Percentiles rank a stretch among this genome's conserved stretches.
phyloP scores from a whole-genome alignment of 1,140 invertebrate genomes.

The Drosophila navojoa region DNA sequence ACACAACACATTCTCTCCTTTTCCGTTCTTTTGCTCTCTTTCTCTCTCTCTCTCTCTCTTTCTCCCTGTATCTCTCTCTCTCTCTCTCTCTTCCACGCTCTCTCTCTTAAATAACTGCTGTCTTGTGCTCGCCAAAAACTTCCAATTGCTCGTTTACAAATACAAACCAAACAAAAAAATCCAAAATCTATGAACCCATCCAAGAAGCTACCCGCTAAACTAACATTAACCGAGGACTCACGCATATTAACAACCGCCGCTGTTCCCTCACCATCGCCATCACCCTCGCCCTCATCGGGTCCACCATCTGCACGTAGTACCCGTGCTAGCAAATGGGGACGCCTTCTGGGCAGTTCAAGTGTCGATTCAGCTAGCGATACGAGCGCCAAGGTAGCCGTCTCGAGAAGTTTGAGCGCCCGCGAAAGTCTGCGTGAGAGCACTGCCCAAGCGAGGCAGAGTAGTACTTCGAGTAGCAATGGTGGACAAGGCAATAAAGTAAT shows the following conservation, averaged over 20 bases:
- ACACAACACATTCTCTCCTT: slow-evolving; percentile 13
- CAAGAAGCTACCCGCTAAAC: slow-evolving; percentile 84
- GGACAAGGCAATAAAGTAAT: slow-evolving; percentile 88
- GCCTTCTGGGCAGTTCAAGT: slow-evolving; percentile 90
- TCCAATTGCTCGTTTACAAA: slow-evolving; percentile 12
- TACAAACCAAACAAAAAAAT: slow-evolving; percentile 31
- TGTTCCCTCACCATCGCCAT: slow-evolving; percentile 86
- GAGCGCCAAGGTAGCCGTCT: slow-evolving; percentile 86
- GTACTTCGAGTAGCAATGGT: slow-evolving; percentile 85
- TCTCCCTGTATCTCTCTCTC: slow-evolving; percentile 38
- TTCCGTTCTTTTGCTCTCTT: slow-evolving; percentile 33
- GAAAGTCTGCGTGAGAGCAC: slow-evolving; percentile 86
- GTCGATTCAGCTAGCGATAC: slow-evolving; percentile 86
- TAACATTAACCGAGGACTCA: slow-evolving; percentile 84
- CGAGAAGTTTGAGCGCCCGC: slow-evolving; percentile 88
- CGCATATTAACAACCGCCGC: slow-evolving; percentile 84
- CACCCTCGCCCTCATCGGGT: slow-evolving; percentile 85
- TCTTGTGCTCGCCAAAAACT: slow-evolving; percentile 22
- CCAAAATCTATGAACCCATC: slow-evolving; percentile 56
- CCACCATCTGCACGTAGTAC: slow-evolving; percentile 84
- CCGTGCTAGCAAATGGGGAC: slow-evolving; percentile 90
- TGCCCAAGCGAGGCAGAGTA: slow-evolving; percentile 84
- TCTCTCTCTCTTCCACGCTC: slow-evolving; percentile 38
- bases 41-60: slow-evolving; percentile 40
- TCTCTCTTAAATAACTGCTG: slow-evolving; percentile 18